Percentiles rank a stretch among this genome's conserved stretches.
phyloP scores from a whole-genome alignment of 2,888 invertebrate genomes.

The Epirrhoe tristata region DNA sequence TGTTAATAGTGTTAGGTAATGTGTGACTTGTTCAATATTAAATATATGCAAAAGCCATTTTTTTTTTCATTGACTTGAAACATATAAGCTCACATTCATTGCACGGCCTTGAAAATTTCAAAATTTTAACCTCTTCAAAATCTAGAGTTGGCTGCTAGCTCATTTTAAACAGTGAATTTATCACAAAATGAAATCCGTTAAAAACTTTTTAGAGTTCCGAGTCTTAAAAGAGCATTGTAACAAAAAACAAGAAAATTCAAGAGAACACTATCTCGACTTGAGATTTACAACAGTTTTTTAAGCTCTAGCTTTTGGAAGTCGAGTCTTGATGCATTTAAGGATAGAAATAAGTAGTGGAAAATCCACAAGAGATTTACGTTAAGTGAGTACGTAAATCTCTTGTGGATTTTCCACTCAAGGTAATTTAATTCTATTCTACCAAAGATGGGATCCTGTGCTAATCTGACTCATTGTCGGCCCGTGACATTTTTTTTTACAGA shows the following conservation, averaged over 20 bases:
- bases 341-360: background rate
- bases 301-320: slow-evolving; percentile 2
- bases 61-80: no score
- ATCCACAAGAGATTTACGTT: background rate
- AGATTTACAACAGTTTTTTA: slow-evolving; percentile 23
- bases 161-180: background rate
- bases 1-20: no score
- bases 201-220: background rate
- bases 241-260: slow-evolving; percentile 7
- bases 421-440: no score
- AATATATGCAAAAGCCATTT: no score
- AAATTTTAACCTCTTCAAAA: background rate
- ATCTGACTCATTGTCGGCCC: no score
- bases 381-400: no score
- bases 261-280: slow-evolving; percentile 13
- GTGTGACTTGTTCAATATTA: no score
- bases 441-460: no score
- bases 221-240: slow-evolving; percentile 4
- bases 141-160: background rate
- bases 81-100: no score
- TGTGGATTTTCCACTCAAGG: no score
- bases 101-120: no score
- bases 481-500: no score
- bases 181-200: background rate
- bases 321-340: background rate